Evolutionary conservation across 2,888 invertebrate genomes (phyloP), one percentile per base, ranked within the genome.

Genomic region (Drosophila limbata): DNA sequence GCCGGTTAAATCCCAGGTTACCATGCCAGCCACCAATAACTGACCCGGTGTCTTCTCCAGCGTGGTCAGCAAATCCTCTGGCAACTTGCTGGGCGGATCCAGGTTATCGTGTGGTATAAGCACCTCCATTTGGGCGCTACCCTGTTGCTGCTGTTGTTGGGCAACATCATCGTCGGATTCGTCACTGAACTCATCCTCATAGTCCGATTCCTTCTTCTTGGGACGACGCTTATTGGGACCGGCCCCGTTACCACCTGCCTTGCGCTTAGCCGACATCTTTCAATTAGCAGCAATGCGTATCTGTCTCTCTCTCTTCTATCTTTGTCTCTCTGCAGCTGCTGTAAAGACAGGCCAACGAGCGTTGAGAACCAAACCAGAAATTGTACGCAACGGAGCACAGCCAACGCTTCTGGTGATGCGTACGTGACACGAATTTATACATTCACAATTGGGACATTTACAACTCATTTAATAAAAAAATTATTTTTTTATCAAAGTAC

Each of bases 1-100:
- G 0, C 97, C 97, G 61, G 96, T 96, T 81, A 96, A 93, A 84
- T 98, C 98, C 98, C 98, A 98, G 84, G 98, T 97, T 1, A 97
- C 96, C 83, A 96, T 95, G 2, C 98, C 98, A 79, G 97, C 95
- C 73, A 98, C 94, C 86, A 98, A 90, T 67, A 98, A 93, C 60
- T 95, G 94, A 8, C 97, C 97, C 1, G 96, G 94, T 0, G 94
- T 94, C 90, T 95, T 95, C 86, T 95, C 94, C 82, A 95, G 93
- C 0, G 95, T 93, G 70, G 94, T 93, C 59, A 96, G 91, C 50
- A 96, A 92, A 88, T 95, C 95, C 90, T 95, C 95, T 9, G 95
- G 95, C 71, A 96, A 90, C 88, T 95, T 95, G 9, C 94, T 93
- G 5, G 93, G 93, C 13, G 95, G 94, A 71, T 95, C 95, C 2